phyloP scores from a whole-genome alignment of 2,888 invertebrate species.

The Rotaria magnacalcarata region DNA sequence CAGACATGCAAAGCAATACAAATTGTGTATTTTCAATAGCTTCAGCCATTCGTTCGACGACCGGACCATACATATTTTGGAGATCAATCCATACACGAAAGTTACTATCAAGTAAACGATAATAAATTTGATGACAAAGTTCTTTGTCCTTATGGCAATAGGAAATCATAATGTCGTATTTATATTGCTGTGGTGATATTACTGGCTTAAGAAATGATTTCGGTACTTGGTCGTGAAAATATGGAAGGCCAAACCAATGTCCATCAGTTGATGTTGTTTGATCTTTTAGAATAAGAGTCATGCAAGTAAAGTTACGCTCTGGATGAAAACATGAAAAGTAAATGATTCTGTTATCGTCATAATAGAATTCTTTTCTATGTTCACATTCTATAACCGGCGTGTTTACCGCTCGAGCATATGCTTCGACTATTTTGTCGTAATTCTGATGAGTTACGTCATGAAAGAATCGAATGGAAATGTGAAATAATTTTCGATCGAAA shows the following conservation, averaged over 20 bases:
- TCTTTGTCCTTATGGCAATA: neutral
- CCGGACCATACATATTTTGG: neutral
- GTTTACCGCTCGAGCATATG: neutral
- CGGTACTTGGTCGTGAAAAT: neutral
- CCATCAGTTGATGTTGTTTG: neutral
- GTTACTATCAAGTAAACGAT: neutral
- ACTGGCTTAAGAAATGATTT: neutral
- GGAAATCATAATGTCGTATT: neutral
- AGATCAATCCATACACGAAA: neutral
- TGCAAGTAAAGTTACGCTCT: neutral
- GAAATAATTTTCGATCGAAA: neutral
- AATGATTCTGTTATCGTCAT: neutral
- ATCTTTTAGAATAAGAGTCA: neutral
- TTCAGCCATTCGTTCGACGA: neutral
- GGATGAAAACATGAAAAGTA: neutral
- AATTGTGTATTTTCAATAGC: neutral
- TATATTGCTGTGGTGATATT: neutral
- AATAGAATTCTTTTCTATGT: neutral
- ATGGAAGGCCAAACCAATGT: neutral
- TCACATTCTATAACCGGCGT: neutral
- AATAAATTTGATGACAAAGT: neutral
- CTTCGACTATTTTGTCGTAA: neutral
- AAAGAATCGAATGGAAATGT: neutral
- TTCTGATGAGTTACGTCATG: neutral
- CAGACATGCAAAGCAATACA: neutral